Conservation (phyloP, 2,113 vertebrate species). For the Odocoileus virginianus region DNA sequence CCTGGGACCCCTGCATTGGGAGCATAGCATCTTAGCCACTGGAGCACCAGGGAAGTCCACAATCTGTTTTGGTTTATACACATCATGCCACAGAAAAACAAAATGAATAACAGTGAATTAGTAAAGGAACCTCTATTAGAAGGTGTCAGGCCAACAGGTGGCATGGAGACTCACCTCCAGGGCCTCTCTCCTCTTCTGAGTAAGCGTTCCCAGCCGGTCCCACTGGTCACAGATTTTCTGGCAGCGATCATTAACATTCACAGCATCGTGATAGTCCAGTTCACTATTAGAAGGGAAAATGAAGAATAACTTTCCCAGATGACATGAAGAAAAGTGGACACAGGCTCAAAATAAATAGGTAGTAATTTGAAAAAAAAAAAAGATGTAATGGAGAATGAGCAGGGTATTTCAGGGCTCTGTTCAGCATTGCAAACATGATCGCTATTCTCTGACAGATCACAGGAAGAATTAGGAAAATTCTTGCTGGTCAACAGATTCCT, state of each 20-base stretch:
- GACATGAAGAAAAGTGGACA: not conserved
- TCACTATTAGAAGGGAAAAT: conserved; percentile 78
- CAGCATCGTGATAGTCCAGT: conserved; percentile 95
- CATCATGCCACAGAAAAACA: not conserved
- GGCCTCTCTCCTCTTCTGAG: conserved; percentile 95
- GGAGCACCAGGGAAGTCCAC: not conserved
- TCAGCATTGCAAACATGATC: not conserved
- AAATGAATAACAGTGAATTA: not conserved
- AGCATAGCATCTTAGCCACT: not conserved
- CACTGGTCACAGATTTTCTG: conserved; percentile 98
- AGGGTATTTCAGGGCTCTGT: not conserved
- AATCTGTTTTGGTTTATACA: not conserved
- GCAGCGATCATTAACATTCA: conserved; percentile 93
- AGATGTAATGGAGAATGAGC: not conserved
- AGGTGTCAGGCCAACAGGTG: not conserved
- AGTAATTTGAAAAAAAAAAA: not conserved
- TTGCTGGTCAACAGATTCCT: not conserved
- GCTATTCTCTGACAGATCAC: not conserved
- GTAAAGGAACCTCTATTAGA: not conserved
- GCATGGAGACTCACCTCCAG: conserved; percentile 85
- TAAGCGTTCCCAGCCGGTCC: conserved; percentile 95
- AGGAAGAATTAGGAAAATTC: not conserved
- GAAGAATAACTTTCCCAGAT: not conserved
- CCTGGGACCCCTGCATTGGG: not conserved
- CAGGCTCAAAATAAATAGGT: not conserved